These are phyloP conservation scores for Drosophila parvula DNA, from an alignment of 1,140 invertebrate genomes.

Conservation along the genomic window DNA sequence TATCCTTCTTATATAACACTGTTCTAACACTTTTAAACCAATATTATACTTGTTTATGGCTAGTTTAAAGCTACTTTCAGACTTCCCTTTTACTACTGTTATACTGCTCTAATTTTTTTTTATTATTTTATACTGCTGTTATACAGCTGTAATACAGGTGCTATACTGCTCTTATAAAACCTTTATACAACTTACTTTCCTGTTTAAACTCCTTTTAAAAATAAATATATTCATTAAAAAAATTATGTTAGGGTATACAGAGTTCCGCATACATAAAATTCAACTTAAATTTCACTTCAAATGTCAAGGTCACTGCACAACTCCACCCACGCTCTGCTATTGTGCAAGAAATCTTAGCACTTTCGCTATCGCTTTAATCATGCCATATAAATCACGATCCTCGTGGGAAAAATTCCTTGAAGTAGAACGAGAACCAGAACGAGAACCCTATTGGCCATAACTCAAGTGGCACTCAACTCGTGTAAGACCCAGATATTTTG, in stretches of 20 bases:
- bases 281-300: not conserved
- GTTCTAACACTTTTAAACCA: too few species aligned
- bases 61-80: too few species aligned
- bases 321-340: not conserved
- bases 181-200: not conserved
- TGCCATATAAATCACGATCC: slow-evolving; percentile 34
- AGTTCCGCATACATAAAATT: not conserved
- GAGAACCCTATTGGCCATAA: not conserved
- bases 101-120: too few species aligned
- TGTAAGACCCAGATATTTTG: slow-evolving; percentile 28
- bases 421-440: not conserved
- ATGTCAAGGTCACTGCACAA: slow-evolving; percentile 51
- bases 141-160: too few species aligned
- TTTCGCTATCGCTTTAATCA: slow-evolving; percentile 23
- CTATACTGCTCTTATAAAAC: not conserved
- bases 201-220: not conserved
- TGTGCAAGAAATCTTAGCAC: slow-evolving; percentile 22
- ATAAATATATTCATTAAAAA: not conserved
- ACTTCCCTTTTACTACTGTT: not conserved
- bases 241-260: slow-evolving; percentile 1
- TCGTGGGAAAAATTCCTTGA: slow-evolving; percentile 24
- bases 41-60: too few species aligned
- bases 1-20: too few species aligned
- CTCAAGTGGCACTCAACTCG: slow-evolving; percentile 16
- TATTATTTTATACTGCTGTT: too few species aligned